Evolutionary conservation across 1,140 invertebrate species (phyloP).

Genomic region (Microplitis mediator): DNA sequence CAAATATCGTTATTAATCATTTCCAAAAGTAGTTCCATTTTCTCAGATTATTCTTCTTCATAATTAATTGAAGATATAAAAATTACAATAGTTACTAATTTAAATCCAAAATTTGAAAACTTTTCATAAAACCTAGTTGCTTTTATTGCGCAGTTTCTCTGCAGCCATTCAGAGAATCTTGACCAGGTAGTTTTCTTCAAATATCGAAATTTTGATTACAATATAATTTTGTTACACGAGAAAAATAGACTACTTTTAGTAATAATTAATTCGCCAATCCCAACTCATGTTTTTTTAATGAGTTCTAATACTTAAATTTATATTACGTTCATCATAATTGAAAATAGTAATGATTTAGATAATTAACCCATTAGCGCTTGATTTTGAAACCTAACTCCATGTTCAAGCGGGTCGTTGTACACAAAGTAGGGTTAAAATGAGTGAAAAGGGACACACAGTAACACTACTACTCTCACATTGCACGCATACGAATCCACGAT

Average conservation of each 20-base stretch:
- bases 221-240: background rate
- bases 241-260: background rate
- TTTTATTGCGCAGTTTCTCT: slow-evolving; percentile 51
- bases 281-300: too few relatives aligned
- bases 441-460: too few relatives aligned
- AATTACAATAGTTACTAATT: background rate
- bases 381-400: too few relatives aligned
- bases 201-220: background rate
- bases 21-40: background rate
- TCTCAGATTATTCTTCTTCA: slow-evolving; percentile 9
- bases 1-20: background rate
- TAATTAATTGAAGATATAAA: background rate
- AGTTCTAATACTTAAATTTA: too few relatives aligned
- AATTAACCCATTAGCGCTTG: too few relatives aligned
- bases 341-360: too few relatives aligned
- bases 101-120: slow-evolving; percentile 33
- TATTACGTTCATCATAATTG: too few relatives aligned
- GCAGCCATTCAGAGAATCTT: slow-evolving; percentile 62
- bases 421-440: too few relatives aligned
- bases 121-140: slow-evolving; percentile 50
- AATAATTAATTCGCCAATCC: background rate
- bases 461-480: too few relatives aligned
- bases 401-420: too few relatives aligned
- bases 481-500: too few relatives aligned
- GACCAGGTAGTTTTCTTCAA: slow-evolving; percentile 44